Base-by-base conservation (phyloP, 2,888 invertebrate species). In the Callosobruchus maculatus region DNA sequence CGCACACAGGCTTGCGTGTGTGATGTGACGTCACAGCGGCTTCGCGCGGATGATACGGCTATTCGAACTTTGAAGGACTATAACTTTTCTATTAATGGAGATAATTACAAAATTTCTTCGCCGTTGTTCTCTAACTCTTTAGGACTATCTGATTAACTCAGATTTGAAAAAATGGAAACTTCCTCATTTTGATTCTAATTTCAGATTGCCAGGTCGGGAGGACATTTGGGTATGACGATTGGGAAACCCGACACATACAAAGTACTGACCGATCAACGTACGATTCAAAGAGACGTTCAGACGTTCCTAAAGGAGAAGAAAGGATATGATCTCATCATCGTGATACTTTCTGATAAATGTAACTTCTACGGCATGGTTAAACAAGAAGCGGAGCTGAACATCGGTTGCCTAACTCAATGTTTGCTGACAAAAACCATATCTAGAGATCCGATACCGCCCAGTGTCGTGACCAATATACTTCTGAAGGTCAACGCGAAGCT, bases 401-500 rank as follows among this genome's bases (percentile, higher is more conserved):
- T 91, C 13, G 94, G 93, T 0, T 88, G 93, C 72, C 84, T 94
- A 68, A 95, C 94, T 0, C 96, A 93, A 84, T 96, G 93, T 85
- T 89, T 92, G 75, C 92, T 91, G 86, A 79, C 85, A 0, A 77
- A 67, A 67, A 67, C 71, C 9, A 21, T 71, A 49, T 9, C 7
- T 3, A 22, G 22, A 20, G 70, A 70, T 26, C 31, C 21, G 5
- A 66, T 67, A 67, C 66, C 22, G 13, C 2, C 21, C 5, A 77
- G 0, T 92, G 91, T 0, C 75, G 91, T n/a, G 75, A 77, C 86
- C 0, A 96, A 95, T 82, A 92, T 96, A 75, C 84, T 95, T n/a
- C 85, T 95, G 0, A 81, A 93, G 82, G 91, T 94, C 0, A 95
- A 95, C 83, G 91, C 95, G 0, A 97, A 97, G 86, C 83, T 97